A percentile compares a stretch with the other conserved stretches of the same genome.
phyloP scores from a whole-genome alignment of 2,113 vertebrate genomes.

The Canis aureus region DNA sequence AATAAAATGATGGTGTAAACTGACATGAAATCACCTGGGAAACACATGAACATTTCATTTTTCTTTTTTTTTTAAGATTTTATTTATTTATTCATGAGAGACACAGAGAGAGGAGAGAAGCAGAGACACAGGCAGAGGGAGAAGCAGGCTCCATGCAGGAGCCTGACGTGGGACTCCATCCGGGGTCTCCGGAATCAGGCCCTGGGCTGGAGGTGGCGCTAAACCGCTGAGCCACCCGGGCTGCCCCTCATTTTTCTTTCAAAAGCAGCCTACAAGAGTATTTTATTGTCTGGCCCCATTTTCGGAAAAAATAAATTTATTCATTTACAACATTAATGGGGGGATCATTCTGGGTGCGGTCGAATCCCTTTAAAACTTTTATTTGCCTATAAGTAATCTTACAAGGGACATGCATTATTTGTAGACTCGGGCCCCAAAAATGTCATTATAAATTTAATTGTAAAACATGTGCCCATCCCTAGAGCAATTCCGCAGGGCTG shows the following conservation, averaged over 20 bases:
- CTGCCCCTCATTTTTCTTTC: neutral
- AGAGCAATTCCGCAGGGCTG: neutral
- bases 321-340: neutral
- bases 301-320: neutral
- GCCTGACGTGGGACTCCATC: too few species aligned
- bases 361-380: neutral
- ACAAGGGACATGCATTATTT: neutral
- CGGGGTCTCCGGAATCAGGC: too few species aligned
- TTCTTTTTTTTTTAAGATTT: neutral
- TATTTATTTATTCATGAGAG: too few species aligned
- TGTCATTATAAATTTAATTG: neutral
- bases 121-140: too few species aligned
- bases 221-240: neutral
- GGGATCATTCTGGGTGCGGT: too few species aligned
- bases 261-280: neutral
- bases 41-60: neutral
- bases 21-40: neutral
- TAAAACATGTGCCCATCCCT: neutral
- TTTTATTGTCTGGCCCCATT: neutral
- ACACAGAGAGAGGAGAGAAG: too few species aligned
- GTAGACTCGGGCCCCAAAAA: neutral
- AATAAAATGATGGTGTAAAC: neutral
- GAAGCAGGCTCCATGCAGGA: too few species aligned
- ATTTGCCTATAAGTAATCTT: neutral
- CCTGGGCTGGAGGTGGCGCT: neutral